Base-by-base conservation (phyloP, 2,113 vertebrate species). In the Rhinopomastus cyanomelas region DNA sequence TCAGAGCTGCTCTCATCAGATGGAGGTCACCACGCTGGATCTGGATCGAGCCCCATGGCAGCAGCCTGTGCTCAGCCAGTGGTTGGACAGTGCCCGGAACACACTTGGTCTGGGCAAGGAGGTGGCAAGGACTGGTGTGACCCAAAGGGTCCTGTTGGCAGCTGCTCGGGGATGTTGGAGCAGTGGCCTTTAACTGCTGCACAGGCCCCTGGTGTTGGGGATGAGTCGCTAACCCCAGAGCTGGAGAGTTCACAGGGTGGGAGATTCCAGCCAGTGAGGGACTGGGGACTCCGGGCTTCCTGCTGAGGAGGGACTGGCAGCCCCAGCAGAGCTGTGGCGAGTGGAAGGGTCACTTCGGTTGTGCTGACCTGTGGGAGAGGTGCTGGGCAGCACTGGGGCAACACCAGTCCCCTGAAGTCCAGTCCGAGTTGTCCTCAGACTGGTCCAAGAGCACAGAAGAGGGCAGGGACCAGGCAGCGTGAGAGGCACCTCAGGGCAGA, bases 41-140 rank as follows among this genome's bases (percentile, higher is more conserved):
- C 49, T 19, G 64, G 18, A 37, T 26, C 18, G 36, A 51, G 60
- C 32, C 3, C 21, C 3, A 29, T n/a, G 59, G 21, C 55, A 55
- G 62, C 12, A 27, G 72, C 29, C 23, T 17, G 52, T 1, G 4
- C 56, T 21, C 53, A 37, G 22, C 36, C 3, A 1, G 42, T 3
- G 2, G 0, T 2, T 42, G 5, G 7, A 8, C 5, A 2, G 1
- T 3, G 27, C 18, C 81, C 77, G 17, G 9, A 66, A 16, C 17
- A 2, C 5, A 0, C 1, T n/a, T 2, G 23, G 10, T 4, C 6
- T 17, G 66, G 36, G 61, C 65, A 37, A 8, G 71, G 56, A 52
- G 26, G 57, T 25, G 30, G 37, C n/a, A 23, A 39, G 19, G 36
- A 2, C 5, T 13, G 16, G 12, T 5, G 16, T 7, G 76, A 10